phyloP scores from a whole-genome alignment of 2,888 invertebrate species.

The Acanthosepion pharaonis region DNA sequence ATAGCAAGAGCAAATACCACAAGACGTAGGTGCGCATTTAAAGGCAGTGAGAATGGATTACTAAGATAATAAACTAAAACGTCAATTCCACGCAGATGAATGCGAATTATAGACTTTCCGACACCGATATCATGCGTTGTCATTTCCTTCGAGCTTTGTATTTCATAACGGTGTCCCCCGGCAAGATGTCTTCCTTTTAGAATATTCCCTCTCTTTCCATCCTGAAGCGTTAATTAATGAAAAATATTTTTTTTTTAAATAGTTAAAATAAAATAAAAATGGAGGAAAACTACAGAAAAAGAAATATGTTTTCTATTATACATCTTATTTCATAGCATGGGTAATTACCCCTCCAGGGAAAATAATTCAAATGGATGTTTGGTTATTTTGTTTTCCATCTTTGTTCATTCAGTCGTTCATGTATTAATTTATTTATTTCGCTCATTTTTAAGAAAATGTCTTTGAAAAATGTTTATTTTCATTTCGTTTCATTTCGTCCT shows the following conservation, averaged over 20 bases:
- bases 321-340: neutral
- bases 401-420: neutral
- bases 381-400: neutral
- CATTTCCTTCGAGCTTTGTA: neutral
- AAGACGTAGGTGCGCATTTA: neutral
- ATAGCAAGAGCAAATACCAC: neutral
- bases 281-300: neutral
- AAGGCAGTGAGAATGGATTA: neutral
- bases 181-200: neutral
- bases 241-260: neutral
- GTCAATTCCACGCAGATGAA: neutral
- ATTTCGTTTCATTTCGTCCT: too few relatives aligned
- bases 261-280: neutral
- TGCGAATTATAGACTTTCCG: neutral
- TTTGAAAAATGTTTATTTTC: neutral
- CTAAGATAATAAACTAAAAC: neutral
- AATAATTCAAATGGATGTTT: constrained; percentile 33
- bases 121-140: neutral
- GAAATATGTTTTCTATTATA: too few relatives aligned
- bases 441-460: neutral
- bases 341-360: neutral
- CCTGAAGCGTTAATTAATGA: constrained; percentile 21
- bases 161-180: neutral
- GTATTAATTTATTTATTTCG: neutral
- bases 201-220: neutral